A percentile compares a stretch with the other conserved stretches of the same genome.
Conservation (phyloP, 1,140 invertebrate genomes). For the Drosophila punjabiensis region DNA sequence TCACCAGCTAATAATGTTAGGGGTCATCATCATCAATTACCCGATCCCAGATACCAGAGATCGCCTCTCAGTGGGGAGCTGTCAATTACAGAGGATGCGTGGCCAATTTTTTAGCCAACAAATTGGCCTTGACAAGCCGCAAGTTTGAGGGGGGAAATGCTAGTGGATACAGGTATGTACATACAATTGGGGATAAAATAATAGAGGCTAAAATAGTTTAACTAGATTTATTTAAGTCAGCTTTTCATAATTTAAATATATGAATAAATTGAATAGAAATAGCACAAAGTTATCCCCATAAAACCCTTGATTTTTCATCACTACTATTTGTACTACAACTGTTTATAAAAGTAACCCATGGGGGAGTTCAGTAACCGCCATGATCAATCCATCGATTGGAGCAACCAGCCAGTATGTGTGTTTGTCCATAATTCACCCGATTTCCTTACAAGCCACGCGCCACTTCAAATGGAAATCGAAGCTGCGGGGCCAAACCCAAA, state of each 20-base stretch:
- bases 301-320: background rate
- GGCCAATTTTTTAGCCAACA: slow-evolving; percentile 40
- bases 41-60: slow-evolving; percentile 15
- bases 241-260: background rate
- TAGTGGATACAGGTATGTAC: background rate
- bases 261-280: background rate
- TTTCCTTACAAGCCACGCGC: slow-evolving; percentile 77
- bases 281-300: background rate
- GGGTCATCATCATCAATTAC: slow-evolving; percentile 43
- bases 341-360: background rate
- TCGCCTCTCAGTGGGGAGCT: slow-evolving; percentile 1
- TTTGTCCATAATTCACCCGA: slow-evolving; percentile 62
- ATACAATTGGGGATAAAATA: background rate
- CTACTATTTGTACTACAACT: background rate
- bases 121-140: slow-evolving; percentile 50
- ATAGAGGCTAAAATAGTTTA: background rate
- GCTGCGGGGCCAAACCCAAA: slow-evolving; percentile 16
- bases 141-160: background rate
- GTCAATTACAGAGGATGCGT: slow-evolving; percentile 62
- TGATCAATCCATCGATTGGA: slow-evolving; percentile 46
- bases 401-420: background rate
- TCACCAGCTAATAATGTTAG: slow-evolving; percentile 27
- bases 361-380: slow-evolving; percentile 56
- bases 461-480: slow-evolving; percentile 33
- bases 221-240: background rate